Conservation (phyloP, 1,140 invertebrate species). For the Drosophila sp. region DNA sequence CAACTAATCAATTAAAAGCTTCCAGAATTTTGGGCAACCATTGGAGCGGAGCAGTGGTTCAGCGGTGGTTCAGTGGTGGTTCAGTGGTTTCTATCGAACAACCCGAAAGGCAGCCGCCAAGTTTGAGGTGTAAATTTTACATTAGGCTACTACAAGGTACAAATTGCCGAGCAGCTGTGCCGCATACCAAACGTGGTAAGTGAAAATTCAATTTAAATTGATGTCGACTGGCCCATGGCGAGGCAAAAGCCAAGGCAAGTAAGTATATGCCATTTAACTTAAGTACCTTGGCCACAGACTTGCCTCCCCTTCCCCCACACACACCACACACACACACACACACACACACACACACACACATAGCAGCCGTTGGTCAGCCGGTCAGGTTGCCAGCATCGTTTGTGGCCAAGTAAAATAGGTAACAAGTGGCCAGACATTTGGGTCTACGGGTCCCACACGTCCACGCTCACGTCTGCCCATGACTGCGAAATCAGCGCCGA, state of each 20-base stretch:
- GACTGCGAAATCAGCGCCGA: conserved; percentile 77
- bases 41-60: background rate
- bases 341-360: conserved; percentile 12
- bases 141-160: conserved; percentile 80
- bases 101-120: conserved; percentile 14
- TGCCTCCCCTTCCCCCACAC: background rate
- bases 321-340: conserved; percentile 11
- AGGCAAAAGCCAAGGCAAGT: conserved; percentile 50
- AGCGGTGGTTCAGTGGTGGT: background rate
- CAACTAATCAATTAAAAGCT: conserved; percentile 74
- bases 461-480: conserved; percentile 56
- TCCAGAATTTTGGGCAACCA: conserved; percentile 23
- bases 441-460: conserved; percentile 52
- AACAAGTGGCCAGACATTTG: conserved; percentile 77
- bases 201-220: conserved; percentile 84
- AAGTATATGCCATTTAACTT: conserved; percentile 82
- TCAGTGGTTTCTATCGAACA: background rate
- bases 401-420: conserved; percentile 76
- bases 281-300: conserved; percentile 71
- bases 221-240: conserved; percentile 63
- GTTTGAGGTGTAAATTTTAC: conserved; percentile 66
- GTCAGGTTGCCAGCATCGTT: conserved; percentile 36
- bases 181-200: conserved; percentile 76
- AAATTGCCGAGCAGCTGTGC: conserved; percentile 70
- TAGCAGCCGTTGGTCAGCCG: conserved; percentile 18